Conservation (phyloP, 1,140 invertebrate genomes). For the Rhopalosiphum padi region DNA sequence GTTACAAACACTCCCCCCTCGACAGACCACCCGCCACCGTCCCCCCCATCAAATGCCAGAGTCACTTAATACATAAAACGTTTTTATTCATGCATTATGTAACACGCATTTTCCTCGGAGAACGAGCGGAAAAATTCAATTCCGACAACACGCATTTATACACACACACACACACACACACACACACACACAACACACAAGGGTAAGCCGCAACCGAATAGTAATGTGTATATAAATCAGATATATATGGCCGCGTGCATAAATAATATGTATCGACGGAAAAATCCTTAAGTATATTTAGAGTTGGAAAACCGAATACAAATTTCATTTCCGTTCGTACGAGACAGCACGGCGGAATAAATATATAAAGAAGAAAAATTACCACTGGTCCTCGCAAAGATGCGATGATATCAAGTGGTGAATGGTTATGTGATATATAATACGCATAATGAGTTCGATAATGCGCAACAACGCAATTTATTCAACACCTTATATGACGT, state of each 20-base stretch:
- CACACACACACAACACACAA: not conserved
- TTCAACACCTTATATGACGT: not conserved
- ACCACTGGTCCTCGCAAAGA: not conserved
- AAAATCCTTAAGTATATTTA: not conserved
- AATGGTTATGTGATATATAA: not conserved
- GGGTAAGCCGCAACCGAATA: conserved; percentile 26
- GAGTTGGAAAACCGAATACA: not conserved
- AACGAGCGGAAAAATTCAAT: conserved; percentile 57
- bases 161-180: too few relatives aligned
- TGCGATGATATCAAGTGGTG: not conserved
- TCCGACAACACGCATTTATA: not conserved
- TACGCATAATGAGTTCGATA: not conserved
- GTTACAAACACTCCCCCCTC: not conserved
- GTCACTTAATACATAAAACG: conserved; percentile 57
- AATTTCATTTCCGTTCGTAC: not conserved
- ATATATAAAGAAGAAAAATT: not conserved
- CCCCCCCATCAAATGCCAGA: not conserved
- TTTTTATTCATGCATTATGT: conserved; percentile 57
- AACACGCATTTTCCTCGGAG: conserved; percentile 43
- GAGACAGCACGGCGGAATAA: not conserved
- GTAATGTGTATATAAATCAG: conserved; percentile 19
- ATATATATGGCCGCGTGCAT: not conserved
- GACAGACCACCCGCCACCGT: not conserved
- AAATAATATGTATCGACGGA: not conserved
- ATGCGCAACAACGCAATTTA: not conserved